phyloP scores from a whole-genome alignment of 2,888 invertebrate species.

The Heteromurus nitidus region DNA sequence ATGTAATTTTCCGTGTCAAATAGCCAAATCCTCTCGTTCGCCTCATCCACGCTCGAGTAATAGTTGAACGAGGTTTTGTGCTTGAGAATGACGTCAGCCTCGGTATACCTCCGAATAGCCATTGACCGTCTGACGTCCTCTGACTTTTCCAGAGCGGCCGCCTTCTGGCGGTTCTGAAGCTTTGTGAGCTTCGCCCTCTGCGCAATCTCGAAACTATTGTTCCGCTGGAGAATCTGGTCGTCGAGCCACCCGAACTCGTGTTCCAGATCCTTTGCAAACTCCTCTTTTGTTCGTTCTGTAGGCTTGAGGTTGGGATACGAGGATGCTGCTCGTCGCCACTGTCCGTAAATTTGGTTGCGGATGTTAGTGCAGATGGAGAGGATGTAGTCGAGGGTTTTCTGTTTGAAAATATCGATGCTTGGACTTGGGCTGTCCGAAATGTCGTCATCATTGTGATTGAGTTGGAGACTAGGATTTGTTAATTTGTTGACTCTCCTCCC shows the following conservation, averaged over 20 bases:
- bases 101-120: not conserved
- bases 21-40: conserved; percentile 21
- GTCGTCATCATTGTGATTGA: not conserved
- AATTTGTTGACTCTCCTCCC: conserved; percentile 26
- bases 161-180: not conserved
- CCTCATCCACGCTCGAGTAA: not conserved
- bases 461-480: no score
- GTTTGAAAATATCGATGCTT: not conserved
- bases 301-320: not conserved
- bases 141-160: not conserved
- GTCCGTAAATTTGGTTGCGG: not conserved
- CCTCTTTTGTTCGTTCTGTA: not conserved
- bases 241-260: not conserved
- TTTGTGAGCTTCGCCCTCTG: not conserved
- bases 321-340: conserved; percentile 5
- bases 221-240: not conserved
- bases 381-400: not conserved
- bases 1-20: conserved; percentile 33
- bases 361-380: not conserved
- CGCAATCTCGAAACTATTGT: not conserved
- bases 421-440: no score
- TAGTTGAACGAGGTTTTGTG: not conserved
- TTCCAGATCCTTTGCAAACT: not conserved
- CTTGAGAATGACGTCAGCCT: not conserved
- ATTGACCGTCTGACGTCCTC: not conserved